Evolutionary conservation across 1,140 invertebrate genomes (phyloP).

Genomic region (Trichomalopsis sarcophagae): DNA sequence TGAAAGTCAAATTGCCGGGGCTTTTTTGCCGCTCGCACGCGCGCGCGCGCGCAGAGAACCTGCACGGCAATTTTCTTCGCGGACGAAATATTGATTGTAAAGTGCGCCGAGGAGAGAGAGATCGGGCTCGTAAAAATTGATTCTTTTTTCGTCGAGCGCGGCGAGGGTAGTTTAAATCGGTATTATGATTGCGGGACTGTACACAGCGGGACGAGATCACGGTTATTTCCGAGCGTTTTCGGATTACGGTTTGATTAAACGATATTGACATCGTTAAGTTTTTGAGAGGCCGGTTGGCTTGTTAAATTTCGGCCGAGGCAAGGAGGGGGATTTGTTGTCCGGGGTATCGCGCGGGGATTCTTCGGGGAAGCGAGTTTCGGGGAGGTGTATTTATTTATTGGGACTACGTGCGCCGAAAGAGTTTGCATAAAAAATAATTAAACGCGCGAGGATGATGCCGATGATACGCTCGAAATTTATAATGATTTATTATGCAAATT

Average conservation of each 20-base stretch:
- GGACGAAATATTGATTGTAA: conserved; percentile 31
- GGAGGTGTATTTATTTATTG: background rate
- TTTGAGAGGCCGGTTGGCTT: background rate
- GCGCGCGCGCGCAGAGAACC: background rate
- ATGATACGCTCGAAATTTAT: no score
- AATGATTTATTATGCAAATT: no score
- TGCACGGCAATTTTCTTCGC: conserved; percentile 23
- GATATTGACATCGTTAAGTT: conserved; percentile 17
- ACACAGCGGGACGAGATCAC: background rate
- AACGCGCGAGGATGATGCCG: background rate
- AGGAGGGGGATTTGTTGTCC: background rate
- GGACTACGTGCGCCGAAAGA: background rate
- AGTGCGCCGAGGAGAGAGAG: background rate
- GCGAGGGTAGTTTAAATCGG: conserved; percentile 23
- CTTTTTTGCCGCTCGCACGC: background rate
- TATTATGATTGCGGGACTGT: background rate
- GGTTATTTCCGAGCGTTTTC: conserved; percentile 21
- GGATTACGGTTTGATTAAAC: conserved; percentile 34
- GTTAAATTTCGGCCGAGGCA: background rate
- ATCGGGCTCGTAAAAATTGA: conserved; percentile 30
- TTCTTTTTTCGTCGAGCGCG: conserved; percentile 11
- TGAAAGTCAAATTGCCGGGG: conserved; percentile 27
- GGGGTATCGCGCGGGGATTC: background rate
- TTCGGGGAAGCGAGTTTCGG: background rate
- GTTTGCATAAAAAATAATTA: no score